A percentile compares a stretch with the other conserved stretches of the same genome.
phyloP scores from a whole-genome alignment of 2,113 vertebrate genomes.

The Psammodynastes pulverulentus region DNA sequence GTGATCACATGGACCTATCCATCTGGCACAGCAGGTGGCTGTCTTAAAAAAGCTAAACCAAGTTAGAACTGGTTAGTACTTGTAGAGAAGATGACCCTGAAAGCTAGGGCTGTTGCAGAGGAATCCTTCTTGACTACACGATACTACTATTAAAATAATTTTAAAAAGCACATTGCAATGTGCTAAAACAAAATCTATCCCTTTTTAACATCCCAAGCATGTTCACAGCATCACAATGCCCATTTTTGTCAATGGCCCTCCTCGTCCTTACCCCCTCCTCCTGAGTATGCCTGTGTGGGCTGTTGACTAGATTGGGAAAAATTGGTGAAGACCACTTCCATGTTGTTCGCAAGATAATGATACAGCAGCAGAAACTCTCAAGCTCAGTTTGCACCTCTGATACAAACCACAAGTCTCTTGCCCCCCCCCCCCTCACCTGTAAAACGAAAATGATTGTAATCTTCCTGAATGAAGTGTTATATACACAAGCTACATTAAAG shows the following conservation, averaged over 20 bases:
- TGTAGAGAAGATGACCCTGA: not conserved
- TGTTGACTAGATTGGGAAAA: not conserved
- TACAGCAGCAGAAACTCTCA: not conserved
- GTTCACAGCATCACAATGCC: not conserved
- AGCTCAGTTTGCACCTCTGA: not conserved
- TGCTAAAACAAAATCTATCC: not conserved
- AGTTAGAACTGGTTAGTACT: not conserved
- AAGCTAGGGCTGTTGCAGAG: not conserved
- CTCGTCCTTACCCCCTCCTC: not conserved
- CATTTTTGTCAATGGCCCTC: not conserved
- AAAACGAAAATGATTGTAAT: not conserved
- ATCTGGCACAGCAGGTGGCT: not conserved
- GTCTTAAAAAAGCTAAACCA: not conserved
- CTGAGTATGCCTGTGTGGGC: not conserved
- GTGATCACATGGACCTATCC: not conserved
- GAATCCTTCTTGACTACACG: not conserved
- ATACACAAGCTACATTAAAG: not conserved
- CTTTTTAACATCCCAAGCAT: not conserved
- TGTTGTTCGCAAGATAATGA: not conserved
- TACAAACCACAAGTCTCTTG: not conserved
- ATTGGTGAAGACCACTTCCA: not conserved
- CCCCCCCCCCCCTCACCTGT: not conserved
- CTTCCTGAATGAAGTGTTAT: not conserved
- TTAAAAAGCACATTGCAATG: not conserved
- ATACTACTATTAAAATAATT: not conserved